Percentiles rank a stretch among this genome's conserved stretches.
Conservation (phyloP, 2,888 invertebrate species). For the Neoaliturus tenellus region DNA sequence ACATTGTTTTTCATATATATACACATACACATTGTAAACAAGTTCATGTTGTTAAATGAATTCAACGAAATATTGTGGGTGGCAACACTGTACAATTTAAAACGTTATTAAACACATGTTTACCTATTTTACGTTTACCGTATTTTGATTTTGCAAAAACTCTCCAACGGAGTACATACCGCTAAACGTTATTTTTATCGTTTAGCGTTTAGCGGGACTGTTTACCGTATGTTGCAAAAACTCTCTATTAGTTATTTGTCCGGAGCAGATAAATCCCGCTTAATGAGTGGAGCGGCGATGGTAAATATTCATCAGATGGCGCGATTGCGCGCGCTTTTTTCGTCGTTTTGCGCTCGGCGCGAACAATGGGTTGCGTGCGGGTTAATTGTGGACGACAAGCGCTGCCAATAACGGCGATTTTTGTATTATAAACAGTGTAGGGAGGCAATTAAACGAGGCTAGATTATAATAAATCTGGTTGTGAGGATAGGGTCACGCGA, state of each 20-base stretch:
- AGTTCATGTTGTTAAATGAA: too few relatives aligned
- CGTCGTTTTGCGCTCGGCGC: constrained; percentile 13
- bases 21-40: too few relatives aligned
- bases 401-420: constrained; percentile 37
- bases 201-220: too few relatives aligned
- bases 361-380: constrained; percentile 22
- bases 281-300: constrained; percentile 34
- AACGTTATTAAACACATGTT: too few relatives aligned
- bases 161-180: too few relatives aligned
- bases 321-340: constrained; percentile 31
- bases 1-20: too few relatives aligned
- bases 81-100: too few relatives aligned
- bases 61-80: too few relatives aligned
- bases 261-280: constrained; percentile 29
- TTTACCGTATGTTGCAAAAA: too few relatives aligned
- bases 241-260: constrained; percentile 48
- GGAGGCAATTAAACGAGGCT: constrained; percentile 37
- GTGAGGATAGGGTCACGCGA: neutral
- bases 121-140: too few relatives aligned
- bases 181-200: too few relatives aligned
- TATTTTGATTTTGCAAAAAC: too few relatives aligned
- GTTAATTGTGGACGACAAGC: constrained; percentile 19
- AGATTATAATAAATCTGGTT: constrained; percentile 40
- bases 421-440: constrained; percentile 33
- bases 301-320: constrained; percentile 38